Percentiles rank a stretch among this genome's conserved stretches.
phyloP scores from a whole-genome alignment of 2,113 vertebrate genomes.

The Chaetorhynchus papuensis region DNA sequence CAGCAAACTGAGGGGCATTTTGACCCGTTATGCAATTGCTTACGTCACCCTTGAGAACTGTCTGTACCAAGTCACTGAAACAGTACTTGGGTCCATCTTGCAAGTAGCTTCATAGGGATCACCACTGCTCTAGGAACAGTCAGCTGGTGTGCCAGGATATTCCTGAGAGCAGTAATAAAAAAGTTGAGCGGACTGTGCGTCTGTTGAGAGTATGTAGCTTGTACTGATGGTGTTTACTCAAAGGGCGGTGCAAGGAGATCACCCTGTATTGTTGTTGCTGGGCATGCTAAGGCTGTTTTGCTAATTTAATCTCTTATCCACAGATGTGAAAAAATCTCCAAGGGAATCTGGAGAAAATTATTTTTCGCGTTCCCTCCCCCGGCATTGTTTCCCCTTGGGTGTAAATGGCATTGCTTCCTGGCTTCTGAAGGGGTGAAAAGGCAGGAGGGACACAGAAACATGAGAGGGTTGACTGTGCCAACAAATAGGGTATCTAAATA shows the following conservation, averaged over 20 bases:
- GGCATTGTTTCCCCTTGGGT: not conserved
- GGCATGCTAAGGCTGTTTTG: not conserved
- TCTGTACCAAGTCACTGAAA: not conserved
- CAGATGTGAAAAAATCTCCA: not conserved
- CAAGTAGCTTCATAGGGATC: not conserved
- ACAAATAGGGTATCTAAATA: not conserved
- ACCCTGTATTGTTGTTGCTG: not conserved
- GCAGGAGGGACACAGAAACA: not conserved
- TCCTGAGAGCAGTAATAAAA: not conserved
- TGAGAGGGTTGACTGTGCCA: not conserved
- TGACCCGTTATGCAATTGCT: not conserved
- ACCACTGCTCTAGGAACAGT: not conserved
- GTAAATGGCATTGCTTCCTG: not conserved
- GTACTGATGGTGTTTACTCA: not conserved
- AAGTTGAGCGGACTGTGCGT: not conserved
- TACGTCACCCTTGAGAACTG: not conserved
- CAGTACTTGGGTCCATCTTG: not conserved
- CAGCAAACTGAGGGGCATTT: not conserved
- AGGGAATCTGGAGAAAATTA: not conserved
- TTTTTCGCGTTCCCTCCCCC: not conserved
- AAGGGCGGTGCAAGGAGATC: not conserved
- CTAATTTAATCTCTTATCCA: not conserved
- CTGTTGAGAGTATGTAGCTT: not conserved
- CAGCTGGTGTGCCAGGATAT: not conserved
- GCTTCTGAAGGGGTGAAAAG: not conserved